Evolutionary conservation across 2,113 vertebrate species (phyloP).

Genomic region (Mionectes macconnelli): DNA sequence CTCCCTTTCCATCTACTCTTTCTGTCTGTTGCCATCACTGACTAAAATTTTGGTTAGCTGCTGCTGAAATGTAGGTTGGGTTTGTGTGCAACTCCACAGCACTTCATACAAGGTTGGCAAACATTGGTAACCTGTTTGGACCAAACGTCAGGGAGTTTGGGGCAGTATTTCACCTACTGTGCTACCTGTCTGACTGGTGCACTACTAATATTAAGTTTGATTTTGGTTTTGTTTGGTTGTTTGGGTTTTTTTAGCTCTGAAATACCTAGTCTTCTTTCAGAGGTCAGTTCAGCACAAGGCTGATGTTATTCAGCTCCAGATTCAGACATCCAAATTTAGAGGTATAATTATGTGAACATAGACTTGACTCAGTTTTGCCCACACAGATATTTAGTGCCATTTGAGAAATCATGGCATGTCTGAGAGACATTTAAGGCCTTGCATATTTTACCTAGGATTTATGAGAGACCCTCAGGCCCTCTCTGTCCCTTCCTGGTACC

Average conservation of each 20-base stretch:
- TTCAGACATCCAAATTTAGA: not conserved
- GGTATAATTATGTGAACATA: not conserved
- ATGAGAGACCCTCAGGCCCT: not conserved
- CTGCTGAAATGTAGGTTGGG: conserved; percentile 10
- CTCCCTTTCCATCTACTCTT: conserved; percentile 15
- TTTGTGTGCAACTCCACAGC: not conserved
- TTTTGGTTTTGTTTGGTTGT: not conserved
- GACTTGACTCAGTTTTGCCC: not conserved
- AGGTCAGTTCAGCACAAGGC: not conserved
- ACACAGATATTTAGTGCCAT: not conserved
- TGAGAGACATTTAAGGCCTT: not conserved
- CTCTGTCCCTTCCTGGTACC: not conserved
- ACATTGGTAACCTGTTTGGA: not conserved
- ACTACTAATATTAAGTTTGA: not conserved
- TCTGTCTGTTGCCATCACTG: not conserved
- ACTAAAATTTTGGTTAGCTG: conserved; percentile 16
- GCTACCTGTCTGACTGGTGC: not conserved
- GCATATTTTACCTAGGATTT: not conserved
- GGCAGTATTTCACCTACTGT: not conserved
- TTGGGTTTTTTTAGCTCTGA: fast-evolving
- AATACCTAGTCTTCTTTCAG: not conserved
- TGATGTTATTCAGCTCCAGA: not conserved
- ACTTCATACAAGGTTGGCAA: not conserved
- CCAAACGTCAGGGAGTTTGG: not conserved
- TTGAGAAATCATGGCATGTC: not conserved